Base-by-base conservation (phyloP, 2,888 invertebrate species). In the Polietes domitor region DNA sequence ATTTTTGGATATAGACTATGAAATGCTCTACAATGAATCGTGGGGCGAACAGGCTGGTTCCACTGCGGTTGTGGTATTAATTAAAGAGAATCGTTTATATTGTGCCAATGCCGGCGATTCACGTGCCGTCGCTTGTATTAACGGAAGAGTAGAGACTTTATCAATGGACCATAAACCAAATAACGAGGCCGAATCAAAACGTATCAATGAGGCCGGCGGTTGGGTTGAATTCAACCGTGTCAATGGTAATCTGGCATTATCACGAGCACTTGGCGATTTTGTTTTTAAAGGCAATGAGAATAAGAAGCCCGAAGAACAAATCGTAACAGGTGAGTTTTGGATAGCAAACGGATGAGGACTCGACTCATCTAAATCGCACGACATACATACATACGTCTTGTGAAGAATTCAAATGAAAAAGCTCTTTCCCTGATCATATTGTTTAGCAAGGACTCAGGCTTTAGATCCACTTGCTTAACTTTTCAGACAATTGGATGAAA, bases 41-140 rank as follows among this genome's bases (percentile, higher is more conserved):
- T 94, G 98, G 89, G 97, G 96, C 90, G 96, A 97, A 91, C 98
- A 98, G 92, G 98, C 98, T 9, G 99, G 99, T 71, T 97, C 98
- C 73, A 99, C 99, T 37, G 99, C 98, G 7, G 96, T 98, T 70
- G 95, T 96, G 73, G 95, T 96, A 73, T 93, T 98, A 24, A 93
- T 98, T 72, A 98, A 98, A 93, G 95, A 97, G 88, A 95, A 95
- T 90, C 95, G 94, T 86, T 93, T 99, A 55, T 99, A 96, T 92
- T 98, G 99, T 93, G 98, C 97, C 77, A 99, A 99, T 92, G 98
- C 98, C 10, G 99, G 99, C 0, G 99, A 99, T 91, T 99, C 99
- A 0, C 94, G 99, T 86, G 98, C 98, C 1, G 95, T 99, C 28
- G 98, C 97, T 24, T 96, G 97, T 90, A 94, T 98, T 0, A 94